Evolutionary conservation across 1,140 invertebrate species (phyloP).

Genomic region (Microplitis mediator): DNA sequence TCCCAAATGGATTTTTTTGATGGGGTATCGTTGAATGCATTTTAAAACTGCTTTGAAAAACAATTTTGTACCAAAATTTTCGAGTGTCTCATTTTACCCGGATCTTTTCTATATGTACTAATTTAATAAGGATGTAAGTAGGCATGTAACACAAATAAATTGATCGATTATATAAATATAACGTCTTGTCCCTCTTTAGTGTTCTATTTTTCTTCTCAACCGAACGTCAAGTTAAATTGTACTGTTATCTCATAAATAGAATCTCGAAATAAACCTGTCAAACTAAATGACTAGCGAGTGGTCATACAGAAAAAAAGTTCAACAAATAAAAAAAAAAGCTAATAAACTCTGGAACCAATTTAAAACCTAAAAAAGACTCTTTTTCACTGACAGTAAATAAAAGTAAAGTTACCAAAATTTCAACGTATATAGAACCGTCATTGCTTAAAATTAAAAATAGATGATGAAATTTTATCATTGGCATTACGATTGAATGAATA

Average conservation of each 20-base stretch:
- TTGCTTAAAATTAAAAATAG: not conserved
- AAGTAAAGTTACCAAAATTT: not conserved
- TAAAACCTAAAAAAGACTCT: not conserved
- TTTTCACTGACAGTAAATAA: not conserved
- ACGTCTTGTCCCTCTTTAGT: too few relatives aligned
- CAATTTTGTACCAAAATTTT: too few relatives aligned
- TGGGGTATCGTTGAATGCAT: too few relatives aligned
- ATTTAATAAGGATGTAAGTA: too few relatives aligned
- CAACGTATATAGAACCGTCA: too few relatives aligned
- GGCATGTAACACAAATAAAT: too few relatives aligned
- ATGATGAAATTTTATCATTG: not conserved
- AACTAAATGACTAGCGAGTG: not conserved
- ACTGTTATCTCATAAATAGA: conserved; percentile 10
- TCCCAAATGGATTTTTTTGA: too few relatives aligned
- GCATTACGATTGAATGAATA: conserved; percentile 20
- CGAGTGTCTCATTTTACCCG: too few relatives aligned
- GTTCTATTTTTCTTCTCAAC: not conserved
- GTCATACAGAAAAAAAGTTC: not conserved
- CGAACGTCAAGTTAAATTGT: not conserved
- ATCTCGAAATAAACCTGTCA: conserved; percentile 10
- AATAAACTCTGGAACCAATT: not conserved
- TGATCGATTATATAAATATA: too few relatives aligned
- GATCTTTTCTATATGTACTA: too few relatives aligned
- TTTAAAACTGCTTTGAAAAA: too few relatives aligned
- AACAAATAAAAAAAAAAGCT: not conserved